Conservation (phyloP, 2,113 vertebrate species). For the Haemorhous mexicanus region DNA sequence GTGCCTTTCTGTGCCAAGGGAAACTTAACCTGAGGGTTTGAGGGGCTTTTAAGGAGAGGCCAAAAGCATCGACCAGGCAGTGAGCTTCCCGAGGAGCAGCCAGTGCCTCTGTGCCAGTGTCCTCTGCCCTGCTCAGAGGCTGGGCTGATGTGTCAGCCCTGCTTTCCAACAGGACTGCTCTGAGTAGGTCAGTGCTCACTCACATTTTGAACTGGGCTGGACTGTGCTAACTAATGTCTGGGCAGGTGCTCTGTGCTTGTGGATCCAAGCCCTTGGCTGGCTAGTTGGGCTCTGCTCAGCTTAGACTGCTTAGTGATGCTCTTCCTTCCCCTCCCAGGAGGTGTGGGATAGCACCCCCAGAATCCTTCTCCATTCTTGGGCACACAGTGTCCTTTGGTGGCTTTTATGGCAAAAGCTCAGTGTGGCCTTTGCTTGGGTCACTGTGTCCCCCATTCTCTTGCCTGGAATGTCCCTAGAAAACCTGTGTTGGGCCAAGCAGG, state of each 20-base stretch:
- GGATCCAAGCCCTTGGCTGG: background rate
- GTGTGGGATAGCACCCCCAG: background rate
- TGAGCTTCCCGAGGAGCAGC: background rate
- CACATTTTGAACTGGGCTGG: background rate
- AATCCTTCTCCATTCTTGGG: background rate
- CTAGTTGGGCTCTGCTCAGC: background rate
- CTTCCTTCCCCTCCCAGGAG: background rate
- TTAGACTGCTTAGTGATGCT: background rate
- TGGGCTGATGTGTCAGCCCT: rapidly evolving
- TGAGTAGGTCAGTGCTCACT: background rate
- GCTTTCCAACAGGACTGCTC: background rate
- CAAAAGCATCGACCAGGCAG: background rate
- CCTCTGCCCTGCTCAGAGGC: background rate
- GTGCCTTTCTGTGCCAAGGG: background rate
- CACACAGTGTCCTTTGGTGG: background rate
- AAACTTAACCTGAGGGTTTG: background rate
- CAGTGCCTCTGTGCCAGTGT: background rate
- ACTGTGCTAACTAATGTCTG: background rate
- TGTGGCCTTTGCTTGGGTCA: background rate
- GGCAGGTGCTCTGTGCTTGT: background rate
- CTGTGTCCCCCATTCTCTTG: background rate
- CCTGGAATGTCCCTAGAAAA: background rate
- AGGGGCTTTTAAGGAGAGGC: background rate
- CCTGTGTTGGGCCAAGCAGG: rapidly evolving
- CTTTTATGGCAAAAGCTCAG: background rate